Conservation (phyloP, 2,113 vertebrate species). For the Cavia porcellus region DNA sequence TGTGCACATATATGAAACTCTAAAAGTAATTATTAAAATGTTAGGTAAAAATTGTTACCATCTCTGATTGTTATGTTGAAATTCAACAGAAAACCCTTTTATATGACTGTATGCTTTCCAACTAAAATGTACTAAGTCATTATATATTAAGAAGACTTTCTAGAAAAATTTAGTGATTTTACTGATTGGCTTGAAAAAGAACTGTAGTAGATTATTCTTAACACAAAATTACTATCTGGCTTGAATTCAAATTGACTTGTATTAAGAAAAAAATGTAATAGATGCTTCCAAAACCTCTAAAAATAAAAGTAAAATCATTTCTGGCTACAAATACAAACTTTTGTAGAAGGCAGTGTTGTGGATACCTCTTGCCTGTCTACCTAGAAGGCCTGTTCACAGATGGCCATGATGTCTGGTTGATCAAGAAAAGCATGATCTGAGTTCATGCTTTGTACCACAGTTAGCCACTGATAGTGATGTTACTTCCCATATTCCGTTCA, state of each 20-base stretch:
- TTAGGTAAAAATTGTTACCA: conserved; percentile 3
- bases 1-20: not conserved
- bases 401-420: no score
- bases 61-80: not conserved
- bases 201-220: not conserved
- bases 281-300: not conserved
- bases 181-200: not conserved
- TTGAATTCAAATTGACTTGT: not conserved
- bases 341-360: not conserved
- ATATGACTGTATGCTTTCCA: not conserved
- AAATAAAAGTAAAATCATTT: not conserved
- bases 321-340: not conserved
- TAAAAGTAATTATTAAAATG: conserved; percentile 25
- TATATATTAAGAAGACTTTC: not conserved
- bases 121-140: conserved; percentile 33
- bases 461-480: not conserved
- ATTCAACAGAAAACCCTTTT: not conserved
- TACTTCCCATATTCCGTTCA: not conserved
- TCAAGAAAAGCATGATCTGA: not conserved
- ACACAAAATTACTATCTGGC: not conserved
- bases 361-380: not conserved
- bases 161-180: not conserved
- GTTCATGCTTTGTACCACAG: not conserved
- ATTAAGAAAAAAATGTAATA: not conserved
- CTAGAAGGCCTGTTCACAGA: not conserved